Conservation (phyloP, 2,888 invertebrate species). For the Neoitamus cyanurus region DNA sequence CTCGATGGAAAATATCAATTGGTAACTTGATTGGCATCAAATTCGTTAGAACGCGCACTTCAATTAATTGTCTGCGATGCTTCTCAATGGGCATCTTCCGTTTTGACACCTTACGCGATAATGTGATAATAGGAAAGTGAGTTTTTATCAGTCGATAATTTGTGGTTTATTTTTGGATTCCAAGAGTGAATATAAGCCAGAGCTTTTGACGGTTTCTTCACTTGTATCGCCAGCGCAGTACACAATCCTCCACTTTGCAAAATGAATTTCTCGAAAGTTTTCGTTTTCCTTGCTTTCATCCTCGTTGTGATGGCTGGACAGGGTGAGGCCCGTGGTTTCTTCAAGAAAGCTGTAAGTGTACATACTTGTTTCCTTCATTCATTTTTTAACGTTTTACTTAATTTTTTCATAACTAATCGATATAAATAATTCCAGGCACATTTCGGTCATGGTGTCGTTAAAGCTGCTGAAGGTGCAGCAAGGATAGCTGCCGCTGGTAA, state of each 20-base stretch:
- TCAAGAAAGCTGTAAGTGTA: constrained; percentile 21
- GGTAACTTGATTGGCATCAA: too few species aligned
- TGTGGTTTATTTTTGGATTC: neutral
- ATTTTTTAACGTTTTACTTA: neutral
- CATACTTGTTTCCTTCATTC: neutral
- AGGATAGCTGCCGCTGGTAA: neutral
- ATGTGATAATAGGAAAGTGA: neutral
- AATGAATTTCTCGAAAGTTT: constrained; percentile 11
- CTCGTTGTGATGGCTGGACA: constrained; percentile 4
- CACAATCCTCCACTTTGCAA: neutral
- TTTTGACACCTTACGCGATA: neutral
- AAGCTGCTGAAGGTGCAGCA: neutral
- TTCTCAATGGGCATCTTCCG: neutral
- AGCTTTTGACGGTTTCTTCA: neutral
- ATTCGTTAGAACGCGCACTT: neutral
- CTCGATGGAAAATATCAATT: too few species aligned
- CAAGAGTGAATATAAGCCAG: neutral
- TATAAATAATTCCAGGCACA: neutral
- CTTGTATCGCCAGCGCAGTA: neutral
- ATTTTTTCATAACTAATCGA: neutral
- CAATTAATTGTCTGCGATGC: neutral
- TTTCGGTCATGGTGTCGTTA: neutral
- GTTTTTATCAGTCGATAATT: neutral
- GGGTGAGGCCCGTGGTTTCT: neutral
- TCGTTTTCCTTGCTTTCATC: neutral